Percentiles rank a stretch among this genome's conserved stretches.
Evolutionary conservation across 2,113 vertebrate genomes (phyloP).

Genomic region (Chloebia gouldiae): DNA sequence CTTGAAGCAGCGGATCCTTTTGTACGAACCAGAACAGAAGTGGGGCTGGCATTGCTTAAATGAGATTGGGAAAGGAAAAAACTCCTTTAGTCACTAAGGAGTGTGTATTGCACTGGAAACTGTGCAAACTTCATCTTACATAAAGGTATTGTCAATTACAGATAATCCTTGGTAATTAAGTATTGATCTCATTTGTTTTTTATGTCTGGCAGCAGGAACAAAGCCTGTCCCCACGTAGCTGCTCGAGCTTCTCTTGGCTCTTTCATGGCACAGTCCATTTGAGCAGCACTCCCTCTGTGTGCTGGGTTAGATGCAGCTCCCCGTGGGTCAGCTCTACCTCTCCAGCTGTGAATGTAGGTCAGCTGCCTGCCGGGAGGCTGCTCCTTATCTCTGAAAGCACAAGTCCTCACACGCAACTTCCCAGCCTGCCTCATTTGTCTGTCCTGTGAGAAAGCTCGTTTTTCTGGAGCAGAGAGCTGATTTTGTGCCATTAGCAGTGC

Average conservation of each 20-base stretch:
- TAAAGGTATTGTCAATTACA: neutral
- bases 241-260: neutral
- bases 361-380: neutral
- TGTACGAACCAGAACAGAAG: neutral
- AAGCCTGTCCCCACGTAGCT: neutral
- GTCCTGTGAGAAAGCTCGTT: neutral
- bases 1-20: neutral
- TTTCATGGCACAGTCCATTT: neutral
- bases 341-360: neutral
- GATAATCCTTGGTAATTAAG: neutral
- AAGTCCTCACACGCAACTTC: neutral
- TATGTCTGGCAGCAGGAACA: neutral
- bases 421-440: accelerated
- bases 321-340: neutral
- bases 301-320: neutral
- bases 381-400: neutral
- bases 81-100: neutral
- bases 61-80: neutral
- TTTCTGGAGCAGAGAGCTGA: neutral
- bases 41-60: neutral
- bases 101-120: neutral
- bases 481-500: neutral
- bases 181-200: neutral
- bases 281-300: neutral
- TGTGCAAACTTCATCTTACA: neutral